Percentiles rank a stretch among this genome's conserved stretches.
Conservation (phyloP, 2,888 invertebrate species). For the Chesias legatella region DNA sequence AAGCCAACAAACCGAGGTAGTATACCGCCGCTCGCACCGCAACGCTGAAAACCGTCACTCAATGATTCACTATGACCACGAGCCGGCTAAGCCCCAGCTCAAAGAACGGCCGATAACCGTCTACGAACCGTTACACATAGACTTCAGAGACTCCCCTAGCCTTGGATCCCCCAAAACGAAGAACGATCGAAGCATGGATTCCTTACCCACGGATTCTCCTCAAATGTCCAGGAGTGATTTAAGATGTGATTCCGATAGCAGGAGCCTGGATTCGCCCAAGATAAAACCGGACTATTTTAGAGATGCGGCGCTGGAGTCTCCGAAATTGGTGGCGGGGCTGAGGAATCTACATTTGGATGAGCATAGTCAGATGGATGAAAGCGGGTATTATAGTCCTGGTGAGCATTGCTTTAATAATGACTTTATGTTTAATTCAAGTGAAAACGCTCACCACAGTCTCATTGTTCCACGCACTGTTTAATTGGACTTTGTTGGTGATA, state of each 20-base stretch:
- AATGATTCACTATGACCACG: constrained; percentile 77
- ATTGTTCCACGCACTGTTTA: no score
- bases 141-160: constrained; percentile 66
- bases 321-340: constrained; percentile 62
- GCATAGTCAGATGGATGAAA: constrained; percentile 74
- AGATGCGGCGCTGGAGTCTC: constrained; percentile 63
- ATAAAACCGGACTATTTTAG: constrained; percentile 65
- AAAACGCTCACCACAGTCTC: no score
- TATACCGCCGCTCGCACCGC: constrained; percentile 64
- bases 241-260: constrained; percentile 64
- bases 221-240: constrained; percentile 65
- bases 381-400: constrained; percentile 75
- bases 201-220: constrained; percentile 68
- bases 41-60: constrained; percentile 71
- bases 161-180: constrained; percentile 69
- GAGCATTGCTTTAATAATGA: constrained; percentile 13
- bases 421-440: no score
- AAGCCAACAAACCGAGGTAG: constrained; percentile 47
- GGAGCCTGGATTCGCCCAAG: constrained; percentile 69
- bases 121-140: constrained; percentile 69
- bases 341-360: constrained; percentile 71
- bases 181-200: constrained; percentile 67
- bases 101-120: constrained; percentile 70
- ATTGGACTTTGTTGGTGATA: no score
- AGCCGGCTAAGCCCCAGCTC: constrained; percentile 59